These are phyloP conservation scores for Nothura maculosa DNA, from an alignment of 2,797 vertebrate genomes.

Conservation along the genomic window DNA sequence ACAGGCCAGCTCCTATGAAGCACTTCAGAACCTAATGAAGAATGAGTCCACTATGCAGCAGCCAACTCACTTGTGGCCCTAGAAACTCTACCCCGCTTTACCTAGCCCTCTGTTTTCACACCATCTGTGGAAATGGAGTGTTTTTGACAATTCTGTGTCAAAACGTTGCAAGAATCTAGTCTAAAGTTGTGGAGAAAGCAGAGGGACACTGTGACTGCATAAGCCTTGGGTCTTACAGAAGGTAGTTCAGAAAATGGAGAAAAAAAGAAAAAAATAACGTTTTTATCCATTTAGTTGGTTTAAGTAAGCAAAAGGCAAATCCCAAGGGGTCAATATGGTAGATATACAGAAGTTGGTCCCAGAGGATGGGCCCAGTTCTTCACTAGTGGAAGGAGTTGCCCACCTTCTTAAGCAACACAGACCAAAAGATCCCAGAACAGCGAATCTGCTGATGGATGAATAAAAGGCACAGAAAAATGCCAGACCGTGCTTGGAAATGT, in stretches of 20 bases:
- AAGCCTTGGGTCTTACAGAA: neutral
- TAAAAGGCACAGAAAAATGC: neutral
- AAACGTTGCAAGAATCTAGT: neutral
- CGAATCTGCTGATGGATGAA: neutral
- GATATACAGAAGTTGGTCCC: neutral
- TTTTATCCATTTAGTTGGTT: too few species aligned
- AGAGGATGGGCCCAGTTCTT: rapidly evolving
- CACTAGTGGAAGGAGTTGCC: neutral
- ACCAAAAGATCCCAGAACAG: neutral
- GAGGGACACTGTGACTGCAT: neutral
- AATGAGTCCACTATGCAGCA: neutral
- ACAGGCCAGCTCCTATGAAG: neutral
- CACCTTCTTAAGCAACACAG: neutral
- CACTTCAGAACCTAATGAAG: neutral
- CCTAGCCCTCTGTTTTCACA: neutral
- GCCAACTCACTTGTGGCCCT: neutral
- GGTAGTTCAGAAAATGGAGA: neutral
- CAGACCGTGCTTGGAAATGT: neutral
- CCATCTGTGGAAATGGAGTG: neutral
- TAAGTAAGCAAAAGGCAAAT: constrained; percentile 4
- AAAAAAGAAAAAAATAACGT: neutral
- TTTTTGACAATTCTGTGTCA: neutral
- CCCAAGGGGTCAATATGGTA: neutral
- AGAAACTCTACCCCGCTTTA: neutral
- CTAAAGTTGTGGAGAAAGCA: neutral